These are phyloP conservation scores for Limnodromus scolopaceus DNA, from an alignment of 2,797 vertebrate genomes.

Conservation along the genomic window DNA sequence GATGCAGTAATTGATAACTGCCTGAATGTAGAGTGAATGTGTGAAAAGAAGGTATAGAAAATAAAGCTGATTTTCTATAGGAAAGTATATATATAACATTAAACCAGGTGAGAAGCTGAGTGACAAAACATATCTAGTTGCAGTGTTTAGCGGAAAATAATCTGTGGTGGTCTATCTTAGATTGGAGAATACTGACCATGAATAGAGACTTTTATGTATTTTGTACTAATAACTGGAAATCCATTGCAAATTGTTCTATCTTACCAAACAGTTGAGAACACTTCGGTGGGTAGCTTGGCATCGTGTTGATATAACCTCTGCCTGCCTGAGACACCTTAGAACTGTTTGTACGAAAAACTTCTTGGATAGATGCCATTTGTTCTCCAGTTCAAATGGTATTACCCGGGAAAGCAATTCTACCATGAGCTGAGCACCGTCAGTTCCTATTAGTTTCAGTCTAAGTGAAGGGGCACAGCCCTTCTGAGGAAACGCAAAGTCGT, in stretches of 20 bases:
- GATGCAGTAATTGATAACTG: neutral
- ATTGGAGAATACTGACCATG: neutral
- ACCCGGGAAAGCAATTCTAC: neutral
- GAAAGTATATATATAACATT: neutral
- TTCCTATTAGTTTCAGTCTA: slow-evolving; percentile 9
- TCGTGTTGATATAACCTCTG: neutral
- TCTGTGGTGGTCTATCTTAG: neutral
- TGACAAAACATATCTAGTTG: neutral
- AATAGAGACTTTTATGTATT: neutral
- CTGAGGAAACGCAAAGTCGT: neutral
- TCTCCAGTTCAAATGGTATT: neutral
- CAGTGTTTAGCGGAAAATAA: neutral
- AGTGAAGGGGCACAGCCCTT: neutral
- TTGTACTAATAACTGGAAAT: neutral
- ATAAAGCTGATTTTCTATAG: neutral
- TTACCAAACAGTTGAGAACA: neutral
- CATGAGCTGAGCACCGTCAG: neutral
- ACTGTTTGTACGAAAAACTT: neutral
- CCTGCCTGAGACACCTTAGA: neutral
- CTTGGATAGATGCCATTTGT: neutral
- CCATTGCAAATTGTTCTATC: neutral
- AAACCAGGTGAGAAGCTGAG: neutral
- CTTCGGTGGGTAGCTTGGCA: neutral
- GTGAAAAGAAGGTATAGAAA: neutral
- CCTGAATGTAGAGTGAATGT: neutral